Evolutionary conservation across 2,113 vertebrate genomes (phyloP).

Genomic region (Mormoops blainvillei): DNA sequence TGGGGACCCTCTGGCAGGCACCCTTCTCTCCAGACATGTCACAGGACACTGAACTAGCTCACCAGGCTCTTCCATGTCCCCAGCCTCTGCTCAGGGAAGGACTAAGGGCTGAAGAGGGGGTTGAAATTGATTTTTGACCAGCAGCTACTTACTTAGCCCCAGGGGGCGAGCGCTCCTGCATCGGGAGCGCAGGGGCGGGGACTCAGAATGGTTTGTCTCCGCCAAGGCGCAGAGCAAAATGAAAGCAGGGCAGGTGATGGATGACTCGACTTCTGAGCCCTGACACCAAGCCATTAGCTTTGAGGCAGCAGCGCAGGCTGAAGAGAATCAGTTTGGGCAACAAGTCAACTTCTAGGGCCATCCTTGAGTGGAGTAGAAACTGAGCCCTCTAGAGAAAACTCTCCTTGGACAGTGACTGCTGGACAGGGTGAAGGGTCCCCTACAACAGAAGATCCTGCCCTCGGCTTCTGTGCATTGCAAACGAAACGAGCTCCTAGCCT

Average conservation of each 20-base stretch:
- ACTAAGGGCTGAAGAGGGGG: background rate
- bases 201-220: background rate
- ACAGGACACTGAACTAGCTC: background rate
- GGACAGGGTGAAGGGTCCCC: background rate
- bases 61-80: background rate
- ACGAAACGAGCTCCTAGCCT: background rate
- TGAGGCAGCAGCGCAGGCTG: background rate
- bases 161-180: no score
- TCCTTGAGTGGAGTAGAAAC: background rate
- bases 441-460: background rate
- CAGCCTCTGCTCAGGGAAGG: background rate
- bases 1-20: background rate
- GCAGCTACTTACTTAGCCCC: background rate
- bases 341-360: no score
- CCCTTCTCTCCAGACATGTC: background rate
- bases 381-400: rapidly evolving
- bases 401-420: background rate
- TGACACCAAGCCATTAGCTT: background rate
- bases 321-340: background rate
- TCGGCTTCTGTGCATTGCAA: rapidly evolving
- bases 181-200: rapidly evolving
- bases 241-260: rapidly evolving
- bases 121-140: background rate
- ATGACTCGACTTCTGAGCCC: background rate
- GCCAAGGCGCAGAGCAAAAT: background rate